Evolutionary conservation across 2,113 vertebrate genomes (phyloP).

Genomic region (Pristiophorus japonicus): DNA sequence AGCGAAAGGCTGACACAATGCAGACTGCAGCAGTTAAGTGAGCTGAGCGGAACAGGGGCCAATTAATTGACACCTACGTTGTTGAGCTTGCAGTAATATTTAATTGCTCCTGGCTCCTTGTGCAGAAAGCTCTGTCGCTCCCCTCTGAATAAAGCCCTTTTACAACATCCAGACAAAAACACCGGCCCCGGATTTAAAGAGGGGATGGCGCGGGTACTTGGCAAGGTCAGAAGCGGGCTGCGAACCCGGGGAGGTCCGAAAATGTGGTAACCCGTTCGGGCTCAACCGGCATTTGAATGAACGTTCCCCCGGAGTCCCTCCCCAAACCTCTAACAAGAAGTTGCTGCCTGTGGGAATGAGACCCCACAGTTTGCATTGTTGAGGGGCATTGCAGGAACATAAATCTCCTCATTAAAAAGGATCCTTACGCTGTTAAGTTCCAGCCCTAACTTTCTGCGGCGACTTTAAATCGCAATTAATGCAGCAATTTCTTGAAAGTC

Average conservation of each 20-base stretch:
- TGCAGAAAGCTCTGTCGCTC: background rate
- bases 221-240: too few relatives aligned
- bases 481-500: too few relatives aligned
- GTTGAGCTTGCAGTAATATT: background rate
- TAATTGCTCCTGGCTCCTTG: background rate
- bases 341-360: background rate
- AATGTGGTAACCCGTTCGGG: background rate
- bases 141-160: background rate
- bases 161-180: background rate
- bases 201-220: background rate
- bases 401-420: too few relatives aligned
- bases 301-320: background rate
- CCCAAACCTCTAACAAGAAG: background rate
- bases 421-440: too few relatives aligned
- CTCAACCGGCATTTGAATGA: background rate
- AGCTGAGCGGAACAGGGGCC: background rate
- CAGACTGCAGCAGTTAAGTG: conserved; percentile 1
- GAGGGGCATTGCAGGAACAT: too few relatives aligned
- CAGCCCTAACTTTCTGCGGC: too few relatives aligned
- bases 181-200: background rate
- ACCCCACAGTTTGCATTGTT: too few relatives aligned
- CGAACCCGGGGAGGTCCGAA: background rate
- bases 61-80: background rate
- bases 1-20: background rate
- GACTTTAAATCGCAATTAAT: too few relatives aligned